These are phyloP conservation scores for Esox niger DNA, from an alignment of 2,113 vertebrate genomes.

Conservation along the genomic window DNA sequence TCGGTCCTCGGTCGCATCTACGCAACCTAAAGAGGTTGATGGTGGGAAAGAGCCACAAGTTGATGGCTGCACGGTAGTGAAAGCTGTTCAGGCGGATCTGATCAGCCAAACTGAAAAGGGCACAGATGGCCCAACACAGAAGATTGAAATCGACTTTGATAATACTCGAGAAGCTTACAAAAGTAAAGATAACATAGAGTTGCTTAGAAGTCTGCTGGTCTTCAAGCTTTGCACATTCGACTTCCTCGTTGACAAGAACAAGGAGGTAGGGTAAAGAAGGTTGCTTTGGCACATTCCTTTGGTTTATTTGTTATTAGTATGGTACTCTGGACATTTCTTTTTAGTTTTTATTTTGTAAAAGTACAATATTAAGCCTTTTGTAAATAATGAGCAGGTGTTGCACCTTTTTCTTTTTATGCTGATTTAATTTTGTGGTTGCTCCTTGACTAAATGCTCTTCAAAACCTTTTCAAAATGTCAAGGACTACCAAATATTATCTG, in stretches of 20 bases:
- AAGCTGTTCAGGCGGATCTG: conserved; percentile 11
- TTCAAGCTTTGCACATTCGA: conserved; percentile 73
- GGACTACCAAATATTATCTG: too few species aligned
- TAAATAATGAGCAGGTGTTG: too few species aligned
- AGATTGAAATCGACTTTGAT: conserved; percentile 65
- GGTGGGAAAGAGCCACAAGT: conserved; percentile 17
- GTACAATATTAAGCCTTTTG: too few species aligned
- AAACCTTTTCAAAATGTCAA: too few species aligned
- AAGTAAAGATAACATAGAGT: conserved; percentile 78
- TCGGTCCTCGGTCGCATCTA: conserved; percentile 39
- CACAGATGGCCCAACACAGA: conserved; percentile 12
- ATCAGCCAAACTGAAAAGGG: conserved; percentile 2
- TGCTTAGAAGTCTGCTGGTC: conserved; percentile 73
- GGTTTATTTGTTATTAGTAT: background rate
- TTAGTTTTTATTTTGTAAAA: too few species aligned
- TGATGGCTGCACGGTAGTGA: conserved; percentile 12
- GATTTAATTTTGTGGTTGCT: too few species aligned
- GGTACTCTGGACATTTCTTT: too few species aligned
- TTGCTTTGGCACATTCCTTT: background rate
- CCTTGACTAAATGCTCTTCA: too few species aligned
- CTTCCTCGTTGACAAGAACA: conserved; percentile 71
- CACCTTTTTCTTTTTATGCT: too few species aligned
- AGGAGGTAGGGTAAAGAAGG: conserved; percentile 71
- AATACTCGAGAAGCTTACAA: conserved; percentile 72
- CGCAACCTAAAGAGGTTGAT: conserved; percentile 11